Evolutionary conservation across 1,140 invertebrate genomes (phyloP), one percentile per base, ranked within the genome.

Genomic region (Palaemon carinicauda): DNA sequence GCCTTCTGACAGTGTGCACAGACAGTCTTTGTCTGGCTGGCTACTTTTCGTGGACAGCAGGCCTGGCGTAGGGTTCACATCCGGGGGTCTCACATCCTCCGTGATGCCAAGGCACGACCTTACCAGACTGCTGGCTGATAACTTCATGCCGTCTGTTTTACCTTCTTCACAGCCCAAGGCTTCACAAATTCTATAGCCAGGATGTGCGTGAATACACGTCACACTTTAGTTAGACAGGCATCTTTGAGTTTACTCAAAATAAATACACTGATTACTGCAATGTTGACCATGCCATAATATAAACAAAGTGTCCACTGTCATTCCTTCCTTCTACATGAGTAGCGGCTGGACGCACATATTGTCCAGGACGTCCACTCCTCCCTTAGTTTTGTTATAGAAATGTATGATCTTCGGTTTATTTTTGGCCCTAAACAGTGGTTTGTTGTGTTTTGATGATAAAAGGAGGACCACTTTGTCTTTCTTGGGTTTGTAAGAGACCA

Each of bases 341-440:
- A 89, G 69, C 15, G 79, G 52, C 56, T 51, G 71, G 71, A 90
- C 78, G 71, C 77, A 90, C 78, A 90, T 82, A 78, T 89, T 27
- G 88, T 92, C 91, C 53, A 91, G 90, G 14, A 79, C 90, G 89
- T 92, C 90, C 2, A 92, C 91, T 27, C 90, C 91, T 21, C 90
- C 89, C 90, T 93, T 93, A 4, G 90, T 91, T 69, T 88, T 31
- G 89, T 93, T 92, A 83, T 92, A 92, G 80, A 90, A 90, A 54
- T 88, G 53, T 50, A 92, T 90, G 14, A 92, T 91, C 53, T 91
- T 88, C 17, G 91, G 91, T 88, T 91, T 92, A 74, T 89, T 89
- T 74, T 87, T 87, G 51, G 12, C 41, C 29, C 87, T 71, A 24
- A 90, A 80, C 21, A 65, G 71, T 17, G 54, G 80, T 24, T 82